Evolutionary conservation across 2,888 invertebrate genomes (phyloP).

Genomic region (Synanthedon andrenaeformis): DNA sequence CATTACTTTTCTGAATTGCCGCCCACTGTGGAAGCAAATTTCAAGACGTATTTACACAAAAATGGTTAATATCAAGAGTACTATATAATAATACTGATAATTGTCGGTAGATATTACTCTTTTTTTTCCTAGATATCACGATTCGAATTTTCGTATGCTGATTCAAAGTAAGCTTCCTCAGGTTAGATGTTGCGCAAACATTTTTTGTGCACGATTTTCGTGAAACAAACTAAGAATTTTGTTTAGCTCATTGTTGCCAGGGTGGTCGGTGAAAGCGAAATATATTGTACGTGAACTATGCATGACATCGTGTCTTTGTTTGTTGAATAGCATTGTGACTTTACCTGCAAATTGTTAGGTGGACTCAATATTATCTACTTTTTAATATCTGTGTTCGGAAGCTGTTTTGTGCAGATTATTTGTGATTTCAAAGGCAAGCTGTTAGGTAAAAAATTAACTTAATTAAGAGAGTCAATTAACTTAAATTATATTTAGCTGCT

Average conservation of each 20-base stretch:
- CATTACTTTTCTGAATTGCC: no score
- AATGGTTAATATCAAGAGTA: no score
- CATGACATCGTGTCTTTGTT: background rate
- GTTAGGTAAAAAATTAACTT: no score
- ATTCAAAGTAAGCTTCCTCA: no score
- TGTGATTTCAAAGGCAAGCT: background rate
- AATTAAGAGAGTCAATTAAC: no score
- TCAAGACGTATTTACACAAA: no score
- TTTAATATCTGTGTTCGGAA: background rate
- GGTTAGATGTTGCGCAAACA: constrained; percentile 43
- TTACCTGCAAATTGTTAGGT: background rate
- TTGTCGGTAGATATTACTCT: no score
- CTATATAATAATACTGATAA: no score
- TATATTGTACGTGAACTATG: constrained; percentile 10
- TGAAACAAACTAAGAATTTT: constrained; percentile 36
- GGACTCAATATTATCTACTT: background rate
- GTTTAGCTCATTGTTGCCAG: constrained; percentile 32
- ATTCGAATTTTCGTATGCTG: no score
- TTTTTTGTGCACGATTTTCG: constrained; percentile 52
- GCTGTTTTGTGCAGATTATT: constrained; percentile 5
- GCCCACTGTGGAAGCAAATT: no score
- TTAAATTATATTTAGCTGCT: no score
- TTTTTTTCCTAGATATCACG: no score
- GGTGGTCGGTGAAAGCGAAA: constrained; percentile 60
- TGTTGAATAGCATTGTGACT: background rate